Base-by-base conservation (phyloP, 2,797 vertebrate genomes). In the Anabacerthia variegaticeps region DNA sequence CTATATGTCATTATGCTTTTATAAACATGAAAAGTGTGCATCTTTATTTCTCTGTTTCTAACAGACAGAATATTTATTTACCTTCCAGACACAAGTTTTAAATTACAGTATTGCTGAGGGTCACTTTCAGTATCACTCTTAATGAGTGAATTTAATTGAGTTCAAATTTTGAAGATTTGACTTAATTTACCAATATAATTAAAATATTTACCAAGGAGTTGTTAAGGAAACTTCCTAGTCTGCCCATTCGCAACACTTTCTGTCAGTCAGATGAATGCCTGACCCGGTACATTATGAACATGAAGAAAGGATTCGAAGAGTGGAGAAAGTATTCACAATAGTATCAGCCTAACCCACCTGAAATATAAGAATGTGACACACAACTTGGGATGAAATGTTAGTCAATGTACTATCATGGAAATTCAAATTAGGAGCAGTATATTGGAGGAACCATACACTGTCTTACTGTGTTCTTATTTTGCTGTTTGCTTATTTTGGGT, bases 1-100 rank as follows among this genome's bases (percentile, higher is more conserved):
- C 14, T 34, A 78, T 7, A 32, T 3, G 17, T 75, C 34, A 85
- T 92, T 84, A 80, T 62, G n/a, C n/a, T 93, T 95, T 97, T 91
- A 87, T 65, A 93, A 91, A 85, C 67, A 61, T 37, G 81, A 93
- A 17, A 62, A 71, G 8, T 7, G 4, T 2, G 2, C 19, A 36
- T 37, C 58, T 34, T 32, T 48, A n/a, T 61, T 91, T 75, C 30
- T 27, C 3, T 27, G 10, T 77, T 32, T 93, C 41, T 80, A 14
- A 27, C 2, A 51, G n/a, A 12, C 3, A n/a, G 30, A 27, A 1
- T 18, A 4, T 63, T 56, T 44, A 3, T 39, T 75, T 48, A 44
- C 30, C 32, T 88, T 65, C 58, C 24, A 75, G n/a, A 20, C 7
- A 46, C 10, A 85, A 51, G 12, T 68, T 75, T 84, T 62, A 46